Percentiles rank a stretch among this genome's conserved stretches.
Conservation (phyloP, 2,113 vertebrate species). For the Thermophis baileyi region DNA sequence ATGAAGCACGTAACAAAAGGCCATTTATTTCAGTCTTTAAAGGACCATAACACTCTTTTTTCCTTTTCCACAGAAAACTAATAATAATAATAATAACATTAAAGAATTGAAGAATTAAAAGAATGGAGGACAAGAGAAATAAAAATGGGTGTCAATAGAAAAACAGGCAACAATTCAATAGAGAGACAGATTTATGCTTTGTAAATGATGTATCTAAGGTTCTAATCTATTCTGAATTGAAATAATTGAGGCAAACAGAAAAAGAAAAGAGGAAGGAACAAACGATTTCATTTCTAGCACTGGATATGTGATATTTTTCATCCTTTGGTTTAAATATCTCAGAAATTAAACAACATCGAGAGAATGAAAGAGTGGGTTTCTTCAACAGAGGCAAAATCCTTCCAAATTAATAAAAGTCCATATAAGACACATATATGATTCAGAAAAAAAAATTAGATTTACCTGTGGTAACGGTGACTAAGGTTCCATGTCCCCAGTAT, state of each 20-base stretch:
- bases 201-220: background rate
- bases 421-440: background rate
- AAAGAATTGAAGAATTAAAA: background rate
- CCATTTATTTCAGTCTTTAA: background rate
- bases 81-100: background rate
- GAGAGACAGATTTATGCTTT: background rate
- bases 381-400: background rate
- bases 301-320: background rate
- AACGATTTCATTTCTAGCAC: background rate
- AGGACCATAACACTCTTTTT: background rate
- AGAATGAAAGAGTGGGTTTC: background rate
- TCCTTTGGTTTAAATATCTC: background rate
- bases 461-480: conserved; percentile 39
- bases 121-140: background rate
- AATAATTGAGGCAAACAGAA: background rate
- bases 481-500: conserved; percentile 50
- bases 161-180: background rate
- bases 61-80: background rate
- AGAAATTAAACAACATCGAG: background rate
- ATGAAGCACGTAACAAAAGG: background rate
- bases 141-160: background rate
- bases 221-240: background rate
- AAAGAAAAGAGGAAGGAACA: background rate
- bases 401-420: background rate
- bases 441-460: background rate